Conservation (phyloP, 2,888 invertebrate genomes). For the Seladonia tumulorum region DNA sequence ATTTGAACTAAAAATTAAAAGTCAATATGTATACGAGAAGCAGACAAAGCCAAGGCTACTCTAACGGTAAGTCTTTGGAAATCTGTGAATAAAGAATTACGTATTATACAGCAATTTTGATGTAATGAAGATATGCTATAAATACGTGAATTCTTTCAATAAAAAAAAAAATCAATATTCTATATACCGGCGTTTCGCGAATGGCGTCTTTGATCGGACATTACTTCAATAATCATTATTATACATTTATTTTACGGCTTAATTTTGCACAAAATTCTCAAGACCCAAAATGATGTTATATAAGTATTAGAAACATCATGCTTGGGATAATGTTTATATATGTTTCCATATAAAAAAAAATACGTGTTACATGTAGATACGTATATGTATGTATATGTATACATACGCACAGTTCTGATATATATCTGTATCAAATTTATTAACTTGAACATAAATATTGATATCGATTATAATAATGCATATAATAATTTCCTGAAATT, state of each 20-base stretch:
- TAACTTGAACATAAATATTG: background rate
- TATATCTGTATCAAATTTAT: background rate
- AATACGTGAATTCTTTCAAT: conserved; percentile 3
- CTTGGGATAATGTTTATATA: background rate
- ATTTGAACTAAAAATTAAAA: background rate
- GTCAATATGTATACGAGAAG: conserved; percentile 68
- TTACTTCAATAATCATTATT: conserved; percentile 11
- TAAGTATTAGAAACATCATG: background rate
- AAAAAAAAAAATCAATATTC: conserved; percentile 62
- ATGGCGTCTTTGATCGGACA: conserved; percentile 58
- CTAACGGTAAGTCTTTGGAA: conserved; percentile 56
- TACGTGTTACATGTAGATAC: background rate
- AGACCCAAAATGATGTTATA: background rate
- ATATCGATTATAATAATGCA: background rate
- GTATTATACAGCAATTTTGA: background rate
- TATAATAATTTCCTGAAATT: background rate
- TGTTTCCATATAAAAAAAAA: background rate
- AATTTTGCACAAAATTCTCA: background rate
- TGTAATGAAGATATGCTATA: background rate
- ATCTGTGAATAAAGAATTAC: background rate
- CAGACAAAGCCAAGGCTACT: conserved; percentile 66
- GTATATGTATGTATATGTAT: background rate
- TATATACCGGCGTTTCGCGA: conserved; percentile 46
- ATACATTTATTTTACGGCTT: background rate
- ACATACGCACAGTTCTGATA: background rate